phyloP scores from a whole-genome alignment of 2,113 vertebrate species.

The Arenaria interpres region DNA sequence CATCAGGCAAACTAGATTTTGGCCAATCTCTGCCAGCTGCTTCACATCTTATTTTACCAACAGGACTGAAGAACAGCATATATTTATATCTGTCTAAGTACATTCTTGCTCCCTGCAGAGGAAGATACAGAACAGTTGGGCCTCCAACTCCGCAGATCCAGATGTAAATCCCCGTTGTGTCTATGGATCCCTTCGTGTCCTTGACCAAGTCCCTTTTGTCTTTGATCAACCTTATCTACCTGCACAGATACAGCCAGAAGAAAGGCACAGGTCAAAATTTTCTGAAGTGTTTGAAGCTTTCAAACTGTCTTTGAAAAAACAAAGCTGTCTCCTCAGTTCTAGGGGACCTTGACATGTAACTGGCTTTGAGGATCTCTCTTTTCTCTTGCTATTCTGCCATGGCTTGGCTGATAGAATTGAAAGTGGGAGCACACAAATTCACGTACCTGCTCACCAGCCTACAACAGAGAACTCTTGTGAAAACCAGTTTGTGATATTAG shows the following conservation, averaged over 20 bases:
- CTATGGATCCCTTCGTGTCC: not conserved
- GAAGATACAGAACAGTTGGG: not conserved
- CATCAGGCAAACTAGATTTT: not conserved
- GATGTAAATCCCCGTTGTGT: not conserved
- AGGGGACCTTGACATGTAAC: fast-evolving
- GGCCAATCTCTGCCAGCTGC: not conserved
- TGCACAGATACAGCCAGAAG: not conserved
- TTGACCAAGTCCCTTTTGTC: not conserved
- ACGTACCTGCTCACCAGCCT: not conserved
- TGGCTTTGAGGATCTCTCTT: not conserved
- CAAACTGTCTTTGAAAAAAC: not conserved
- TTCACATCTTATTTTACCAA: not conserved
- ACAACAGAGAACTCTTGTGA: not conserved
- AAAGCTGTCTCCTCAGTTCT: not conserved
- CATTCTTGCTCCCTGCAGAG: not conserved
- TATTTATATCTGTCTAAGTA: not conserved
- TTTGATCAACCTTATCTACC: not conserved
- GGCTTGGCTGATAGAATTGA: not conserved
- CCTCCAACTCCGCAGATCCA: not conserved
- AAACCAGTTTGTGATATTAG: not conserved
- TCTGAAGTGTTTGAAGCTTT: not conserved
- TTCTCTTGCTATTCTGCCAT: not conserved
- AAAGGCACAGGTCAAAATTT: not conserved
- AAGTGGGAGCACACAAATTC: not conserved
- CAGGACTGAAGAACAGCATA: not conserved